Evolutionary conservation across 2,113 vertebrate species (phyloP).

Genomic region (Orcinus orca): DNA sequence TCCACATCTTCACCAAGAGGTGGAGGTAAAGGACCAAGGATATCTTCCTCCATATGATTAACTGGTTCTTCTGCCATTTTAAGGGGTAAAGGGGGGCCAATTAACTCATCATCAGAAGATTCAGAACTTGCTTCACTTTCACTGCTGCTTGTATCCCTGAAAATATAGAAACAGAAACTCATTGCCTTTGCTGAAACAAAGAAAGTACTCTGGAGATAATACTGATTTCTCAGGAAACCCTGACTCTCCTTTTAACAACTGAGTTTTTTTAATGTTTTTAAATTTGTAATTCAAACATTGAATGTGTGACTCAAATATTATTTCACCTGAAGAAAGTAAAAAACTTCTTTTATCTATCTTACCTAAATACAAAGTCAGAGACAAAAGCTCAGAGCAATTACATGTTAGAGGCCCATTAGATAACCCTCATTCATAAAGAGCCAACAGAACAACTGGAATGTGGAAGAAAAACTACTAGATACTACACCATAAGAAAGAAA

Average conservation of each 20-base stretch:
- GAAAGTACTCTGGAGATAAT: neutral
- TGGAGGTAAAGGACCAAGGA: constrained; percentile 86
- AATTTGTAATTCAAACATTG: neutral
- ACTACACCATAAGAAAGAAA: neutral
- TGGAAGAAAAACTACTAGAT: constrained; percentile 17
- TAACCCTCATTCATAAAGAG: neutral
- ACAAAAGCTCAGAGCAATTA: neutral
- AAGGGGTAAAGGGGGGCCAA: constrained; percentile 85
- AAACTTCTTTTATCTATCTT: neutral
- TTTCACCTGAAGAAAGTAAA: neutral
- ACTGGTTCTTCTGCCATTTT: constrained; percentile 49
- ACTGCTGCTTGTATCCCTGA: constrained; percentile 67
- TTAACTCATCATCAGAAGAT: constrained; percentile 81
- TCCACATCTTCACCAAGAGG: constrained; percentile 83
- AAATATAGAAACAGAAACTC: constrained; percentile 64
- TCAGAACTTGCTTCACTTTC: constrained; percentile 81
- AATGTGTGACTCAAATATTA: neutral
- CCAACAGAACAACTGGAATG: neutral
- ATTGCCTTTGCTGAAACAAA: neutral
- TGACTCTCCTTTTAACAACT: neutral
- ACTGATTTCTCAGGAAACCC: neutral
- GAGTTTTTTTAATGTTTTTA: neutral
- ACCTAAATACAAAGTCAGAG: neutral
- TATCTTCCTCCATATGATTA: constrained; percentile 76
- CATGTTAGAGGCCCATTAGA: neutral